Evolutionary conservation across 1,140 invertebrate genomes (phyloP).

Genomic region (Bombus affinis): DNA sequence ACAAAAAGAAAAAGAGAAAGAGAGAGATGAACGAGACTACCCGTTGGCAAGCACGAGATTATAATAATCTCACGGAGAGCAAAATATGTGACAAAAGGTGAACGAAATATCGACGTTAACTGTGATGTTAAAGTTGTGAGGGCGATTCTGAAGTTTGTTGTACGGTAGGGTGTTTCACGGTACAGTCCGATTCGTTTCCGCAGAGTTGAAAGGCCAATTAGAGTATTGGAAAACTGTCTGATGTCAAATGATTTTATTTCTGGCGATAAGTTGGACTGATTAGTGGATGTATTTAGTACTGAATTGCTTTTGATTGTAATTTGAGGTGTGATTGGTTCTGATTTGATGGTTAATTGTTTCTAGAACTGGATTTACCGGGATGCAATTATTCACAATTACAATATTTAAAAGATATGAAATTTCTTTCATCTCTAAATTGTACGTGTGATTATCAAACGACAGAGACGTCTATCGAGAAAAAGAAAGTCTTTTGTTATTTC

Average conservation of each 20-base stretch:
- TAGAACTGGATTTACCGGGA: background rate
- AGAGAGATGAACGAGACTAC: background rate
- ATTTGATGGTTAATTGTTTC: background rate
- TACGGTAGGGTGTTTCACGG: background rate
- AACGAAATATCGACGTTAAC: background rate
- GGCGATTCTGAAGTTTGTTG: background rate
- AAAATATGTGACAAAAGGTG: too few relatives aligned
- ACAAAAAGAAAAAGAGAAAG: background rate
- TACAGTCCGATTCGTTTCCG: background rate
- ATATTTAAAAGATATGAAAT: too few relatives aligned
- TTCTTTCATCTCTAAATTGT: background rate
- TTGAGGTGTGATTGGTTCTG: background rate
- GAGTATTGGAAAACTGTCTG: constrained; percentile 15
- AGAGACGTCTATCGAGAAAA: too few relatives aligned
- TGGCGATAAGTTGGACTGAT: background rate
- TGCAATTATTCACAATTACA: background rate
- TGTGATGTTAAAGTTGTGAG: background rate
- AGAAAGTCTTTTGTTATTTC: too few relatives aligned
- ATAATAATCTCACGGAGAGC: background rate
- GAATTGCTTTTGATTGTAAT: background rate
- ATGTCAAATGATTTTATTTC: background rate
- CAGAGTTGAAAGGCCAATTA: background rate
- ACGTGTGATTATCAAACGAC: background rate
- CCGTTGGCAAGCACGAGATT: background rate
- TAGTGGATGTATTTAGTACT: background rate